These are phyloP conservation scores for Podotricha telesiphe DNA, from an alignment of 2,888 invertebrate species.

Conservation along the genomic window DNA sequence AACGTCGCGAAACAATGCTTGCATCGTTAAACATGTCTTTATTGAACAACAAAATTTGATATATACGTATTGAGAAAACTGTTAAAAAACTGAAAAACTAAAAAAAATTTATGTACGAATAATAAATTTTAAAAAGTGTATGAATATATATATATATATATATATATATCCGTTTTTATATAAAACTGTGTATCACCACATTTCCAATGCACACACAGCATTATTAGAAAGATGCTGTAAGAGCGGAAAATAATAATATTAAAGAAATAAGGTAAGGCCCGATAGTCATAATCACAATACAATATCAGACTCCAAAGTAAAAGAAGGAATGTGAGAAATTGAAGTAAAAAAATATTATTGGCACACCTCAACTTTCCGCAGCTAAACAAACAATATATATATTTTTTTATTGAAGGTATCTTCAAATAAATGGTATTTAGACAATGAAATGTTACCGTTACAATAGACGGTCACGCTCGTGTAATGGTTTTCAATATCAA, in stretches of 20 bases:
- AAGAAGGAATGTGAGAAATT: background rate
- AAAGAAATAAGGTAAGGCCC: too few relatives aligned
- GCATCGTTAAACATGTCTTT: slow-evolving; percentile 74
- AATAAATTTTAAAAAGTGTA: too few relatives aligned
- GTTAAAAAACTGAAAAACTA: too few relatives aligned
- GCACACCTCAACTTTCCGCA: slow-evolving; percentile 27
- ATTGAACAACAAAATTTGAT: slow-evolving; percentile 45
- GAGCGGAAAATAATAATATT: too few relatives aligned
- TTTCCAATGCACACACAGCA: too few relatives aligned
- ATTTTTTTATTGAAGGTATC: slow-evolving; percentile 30
- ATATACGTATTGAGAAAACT: too few relatives aligned
- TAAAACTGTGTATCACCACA: too few relatives aligned
- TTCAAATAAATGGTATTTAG: slow-evolving; percentile 44
- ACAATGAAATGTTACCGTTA: slow-evolving; percentile 53
- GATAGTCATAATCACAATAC: too few relatives aligned
- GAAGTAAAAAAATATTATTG: slow-evolving; percentile 7
- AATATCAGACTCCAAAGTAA: background rate
- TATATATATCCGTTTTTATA: too few relatives aligned
- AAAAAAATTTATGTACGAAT: too few relatives aligned
- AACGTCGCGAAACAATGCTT: slow-evolving; percentile 74
- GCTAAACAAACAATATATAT: slow-evolving; percentile 35
- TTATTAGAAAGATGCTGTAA: too few relatives aligned
- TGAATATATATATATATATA: too few relatives aligned
- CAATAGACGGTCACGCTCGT: slow-evolving; percentile 55
- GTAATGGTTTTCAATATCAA: slow-evolving; percentile 65